Evolutionary conservation across 2,888 invertebrate species (phyloP).

Genomic region (Dermolepida albohirtum): DNA sequence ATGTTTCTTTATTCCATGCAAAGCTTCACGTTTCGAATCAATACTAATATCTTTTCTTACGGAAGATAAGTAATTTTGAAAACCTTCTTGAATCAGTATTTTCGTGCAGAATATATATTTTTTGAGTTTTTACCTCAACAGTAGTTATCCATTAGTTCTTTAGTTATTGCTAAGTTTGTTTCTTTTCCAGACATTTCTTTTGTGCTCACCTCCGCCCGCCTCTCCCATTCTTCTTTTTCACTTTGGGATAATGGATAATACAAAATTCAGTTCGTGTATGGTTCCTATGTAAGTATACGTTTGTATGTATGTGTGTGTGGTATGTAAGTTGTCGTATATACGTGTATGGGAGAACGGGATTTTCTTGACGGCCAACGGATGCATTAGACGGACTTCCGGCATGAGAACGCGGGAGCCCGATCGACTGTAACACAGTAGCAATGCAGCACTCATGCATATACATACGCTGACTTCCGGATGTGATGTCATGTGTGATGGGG

Average conservation of each 20-base stretch:
- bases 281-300: conserved; percentile 20
- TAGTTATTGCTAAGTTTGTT: conserved; percentile 9
- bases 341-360: conserved; percentile 37
- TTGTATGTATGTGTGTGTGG: conserved; percentile 19
- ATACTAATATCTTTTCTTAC: no score
- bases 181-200: conserved; percentile 7
- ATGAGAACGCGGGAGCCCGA: conserved; percentile 61
- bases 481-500: conserved; percentile 63
- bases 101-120: no score
- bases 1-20: no score
- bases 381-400: conserved; percentile 74
- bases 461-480: conserved; percentile 58
- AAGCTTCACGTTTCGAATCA: no score
- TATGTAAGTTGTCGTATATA: conserved; percentile 18
- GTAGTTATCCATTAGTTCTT: conserved; percentile 25
- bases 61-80: no score
- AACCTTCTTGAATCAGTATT: no score
- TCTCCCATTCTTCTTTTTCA: conserved; percentile 23
- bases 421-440: conserved; percentile 63
- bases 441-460: conserved; percentile 65
- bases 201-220: conserved; percentile 14
- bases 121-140: background rate
- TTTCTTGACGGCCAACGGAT: conserved; percentile 64
- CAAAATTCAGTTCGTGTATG: conserved; percentile 27
- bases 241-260: conserved; percentile 33